Percentiles rank a stretch among this genome's conserved stretches.
These are phyloP conservation scores for Sweltsa coloradensis DNA, from an alignment of 1,140 invertebrate species.

Conservation along the genomic window DNA sequence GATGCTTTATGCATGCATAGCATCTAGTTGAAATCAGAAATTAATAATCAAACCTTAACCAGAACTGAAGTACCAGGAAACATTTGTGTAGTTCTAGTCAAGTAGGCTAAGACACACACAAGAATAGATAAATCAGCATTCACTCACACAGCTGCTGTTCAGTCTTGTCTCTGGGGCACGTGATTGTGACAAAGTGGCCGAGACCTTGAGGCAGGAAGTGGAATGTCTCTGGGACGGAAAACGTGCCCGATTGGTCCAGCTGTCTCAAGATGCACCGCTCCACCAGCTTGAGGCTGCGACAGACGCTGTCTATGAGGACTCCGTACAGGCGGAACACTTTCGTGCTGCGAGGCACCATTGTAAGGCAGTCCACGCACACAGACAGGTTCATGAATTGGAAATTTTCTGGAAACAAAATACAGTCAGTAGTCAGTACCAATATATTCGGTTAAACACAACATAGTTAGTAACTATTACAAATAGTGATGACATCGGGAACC, in stretches of 20 bases:
- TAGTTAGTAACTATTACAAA: no score
- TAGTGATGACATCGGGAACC: no score
- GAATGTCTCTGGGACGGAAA: constrained; percentile 41
- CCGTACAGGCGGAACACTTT: constrained; percentile 50
- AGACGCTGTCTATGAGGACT: constrained; percentile 57
- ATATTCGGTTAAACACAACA: no score
- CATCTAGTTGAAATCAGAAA: no score
- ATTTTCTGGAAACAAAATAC: not conserved
- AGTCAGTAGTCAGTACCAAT: not conserved
- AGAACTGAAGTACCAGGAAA: no score
- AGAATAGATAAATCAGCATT: not conserved
- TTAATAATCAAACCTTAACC: no score
- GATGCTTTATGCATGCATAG: no score
- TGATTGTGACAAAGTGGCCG: constrained; percentile 60
- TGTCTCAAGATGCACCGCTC: constrained; percentile 44
- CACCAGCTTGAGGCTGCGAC: constrained; percentile 48
- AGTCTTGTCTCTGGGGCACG: constrained; percentile 47
- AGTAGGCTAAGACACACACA: not conserved
- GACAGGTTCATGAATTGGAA: constrained; percentile 11
- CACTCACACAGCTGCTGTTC: constrained; percentile 49
- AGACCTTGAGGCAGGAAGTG: constrained; percentile 49
- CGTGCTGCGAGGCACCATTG: constrained; percentile 49
- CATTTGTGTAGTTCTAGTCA: no score
- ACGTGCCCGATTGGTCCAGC: constrained; percentile 29
- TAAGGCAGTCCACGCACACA: constrained; percentile 45